Conservation (phyloP, 1,140 invertebrate genomes). For the Diachasma alloeum region DNA sequence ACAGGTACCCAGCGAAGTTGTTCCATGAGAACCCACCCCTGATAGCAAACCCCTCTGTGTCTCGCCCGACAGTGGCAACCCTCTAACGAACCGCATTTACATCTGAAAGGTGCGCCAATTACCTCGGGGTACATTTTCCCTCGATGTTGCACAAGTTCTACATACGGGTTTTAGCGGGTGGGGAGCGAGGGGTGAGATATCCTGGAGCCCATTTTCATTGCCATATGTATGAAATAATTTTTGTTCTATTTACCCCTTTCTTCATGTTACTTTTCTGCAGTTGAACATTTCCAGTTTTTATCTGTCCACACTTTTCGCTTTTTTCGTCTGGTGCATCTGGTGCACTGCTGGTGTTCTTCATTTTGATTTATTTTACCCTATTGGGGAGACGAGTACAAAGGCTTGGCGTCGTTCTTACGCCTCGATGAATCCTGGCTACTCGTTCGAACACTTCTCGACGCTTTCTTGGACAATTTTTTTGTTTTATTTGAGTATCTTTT, state of each 20-base stretch:
- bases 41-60: constrained; percentile 20
- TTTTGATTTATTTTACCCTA: no score
- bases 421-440: no score
- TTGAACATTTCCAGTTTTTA: neutral
- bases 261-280: neutral
- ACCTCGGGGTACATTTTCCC: constrained; percentile 50
- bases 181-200: neutral
- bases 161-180: neutral
- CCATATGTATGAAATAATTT: constrained; percentile 5
- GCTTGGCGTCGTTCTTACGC: no score
- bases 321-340: no score
- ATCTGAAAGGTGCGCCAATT: constrained; percentile 58
- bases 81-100: constrained; percentile 59
- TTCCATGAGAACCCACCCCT: neutral
- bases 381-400: no score
- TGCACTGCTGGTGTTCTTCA: no score
- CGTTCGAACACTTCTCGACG: no score
- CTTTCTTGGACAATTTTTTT: no score
- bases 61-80: constrained; percentile 34
- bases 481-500: no score
- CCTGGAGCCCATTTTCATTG: neutral
- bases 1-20: neutral
- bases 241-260: neutral
- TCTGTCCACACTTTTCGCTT: neutral
- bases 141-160: constrained; percentile 36